These are phyloP conservation scores for Polydrusus tereticollis DNA, from an alignment of 2,888 invertebrate genomes.

Conservation along the genomic window DNA sequence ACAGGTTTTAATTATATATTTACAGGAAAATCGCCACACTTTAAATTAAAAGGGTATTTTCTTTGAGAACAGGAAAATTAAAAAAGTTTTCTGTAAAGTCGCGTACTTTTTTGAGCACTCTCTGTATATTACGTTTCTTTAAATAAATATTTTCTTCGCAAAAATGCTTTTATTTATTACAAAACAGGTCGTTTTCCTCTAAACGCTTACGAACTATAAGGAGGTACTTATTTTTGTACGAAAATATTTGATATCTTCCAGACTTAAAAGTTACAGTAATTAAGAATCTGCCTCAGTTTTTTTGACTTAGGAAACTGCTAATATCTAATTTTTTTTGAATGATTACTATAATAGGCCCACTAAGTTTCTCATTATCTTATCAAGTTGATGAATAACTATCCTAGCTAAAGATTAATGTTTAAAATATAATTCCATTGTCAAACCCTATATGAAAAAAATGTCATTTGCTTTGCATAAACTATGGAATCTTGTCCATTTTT, in stretches of 20 bases:
- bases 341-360: conserved; percentile 64
- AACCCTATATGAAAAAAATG: conserved; percentile 13
- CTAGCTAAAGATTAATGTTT: conserved; percentile 11
- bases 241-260: conserved; percentile 18
- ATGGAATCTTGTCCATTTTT: conserved; percentile 11
- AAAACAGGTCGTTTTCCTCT: background rate
- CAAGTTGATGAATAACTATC: conserved; percentile 33
- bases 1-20: background rate
- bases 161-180: too few relatives aligned
- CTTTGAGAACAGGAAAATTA: too few relatives aligned
- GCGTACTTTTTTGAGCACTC: too few relatives aligned
- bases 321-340: conserved; percentile 55
- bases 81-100: too few relatives aligned
- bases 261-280: background rate
- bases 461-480: conserved; percentile 28
- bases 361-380: conserved; percentile 57
- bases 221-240: conserved; percentile 8
- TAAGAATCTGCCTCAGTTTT: conserved; percentile 47
- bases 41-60: too few relatives aligned
- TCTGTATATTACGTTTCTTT: too few relatives aligned
- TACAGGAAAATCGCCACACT: too few relatives aligned
- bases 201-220: background rate
- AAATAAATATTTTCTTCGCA: too few relatives aligned
- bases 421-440: conserved; percentile 25
- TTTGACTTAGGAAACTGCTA: conserved; percentile 56